These are phyloP conservation scores for Diceros bicornis DNA, from an alignment of 2,797 vertebrate species.

Conservation along the genomic window DNA sequence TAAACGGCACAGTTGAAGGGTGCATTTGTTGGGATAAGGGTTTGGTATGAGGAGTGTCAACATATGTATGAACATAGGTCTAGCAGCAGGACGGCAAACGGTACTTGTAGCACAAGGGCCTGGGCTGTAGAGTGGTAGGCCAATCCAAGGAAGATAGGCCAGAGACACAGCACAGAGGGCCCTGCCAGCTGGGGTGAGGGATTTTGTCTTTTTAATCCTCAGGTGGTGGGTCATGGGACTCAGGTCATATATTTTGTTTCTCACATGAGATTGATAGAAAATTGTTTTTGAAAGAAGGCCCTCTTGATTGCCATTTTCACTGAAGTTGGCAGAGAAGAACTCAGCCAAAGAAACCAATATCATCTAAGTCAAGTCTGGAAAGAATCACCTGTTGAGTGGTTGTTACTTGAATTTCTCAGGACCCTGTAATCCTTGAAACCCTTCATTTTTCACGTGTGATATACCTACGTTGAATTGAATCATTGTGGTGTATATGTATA, in stretches of 20 bases:
- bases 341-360: neutral
- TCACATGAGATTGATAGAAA: neutral
- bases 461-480: neutral
- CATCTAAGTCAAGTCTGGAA: neutral
- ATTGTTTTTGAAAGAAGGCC: neutral
- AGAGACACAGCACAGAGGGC: neutral
- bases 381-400: neutral
- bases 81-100: neutral
- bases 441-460: neutral
- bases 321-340: slow-evolving; percentile 40
- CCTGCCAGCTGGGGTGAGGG: neutral
- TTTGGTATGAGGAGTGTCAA: neutral
- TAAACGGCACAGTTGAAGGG: neutral
- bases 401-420: slow-evolving; percentile 25
- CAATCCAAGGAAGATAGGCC: neutral
- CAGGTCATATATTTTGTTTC: neutral
- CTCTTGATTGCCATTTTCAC: neutral
- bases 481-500: neutral
- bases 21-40: neutral
- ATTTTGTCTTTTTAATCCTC: slow-evolving; percentile 26
- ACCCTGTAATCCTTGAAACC: neutral
- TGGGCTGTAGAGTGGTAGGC: neutral
- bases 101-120: neutral
- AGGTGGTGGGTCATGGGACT: neutral
- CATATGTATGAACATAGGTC: neutral